Evolutionary conservation across 1,140 invertebrate species (phyloP).

Genomic region (Bactericera cockerelli): DNA sequence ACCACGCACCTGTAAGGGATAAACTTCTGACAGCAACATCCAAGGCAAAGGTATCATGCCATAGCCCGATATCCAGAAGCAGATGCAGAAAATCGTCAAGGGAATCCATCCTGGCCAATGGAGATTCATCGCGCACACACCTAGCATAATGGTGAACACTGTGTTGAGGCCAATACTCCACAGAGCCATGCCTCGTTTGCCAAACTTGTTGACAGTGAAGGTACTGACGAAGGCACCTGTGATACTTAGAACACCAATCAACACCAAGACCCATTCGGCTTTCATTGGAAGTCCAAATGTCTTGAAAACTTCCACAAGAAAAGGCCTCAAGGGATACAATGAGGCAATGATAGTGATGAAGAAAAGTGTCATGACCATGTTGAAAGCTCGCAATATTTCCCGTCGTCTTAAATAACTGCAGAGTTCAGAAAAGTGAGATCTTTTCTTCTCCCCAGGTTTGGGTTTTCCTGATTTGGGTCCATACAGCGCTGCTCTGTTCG

Average conservation of each 20-base stretch:
- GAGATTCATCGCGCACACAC: slow-evolving; percentile 2
- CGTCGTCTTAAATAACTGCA: background rate
- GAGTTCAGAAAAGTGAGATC: too few relatives aligned
- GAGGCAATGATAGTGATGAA: slow-evolving; percentile 34
- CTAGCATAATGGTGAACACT: background rate
- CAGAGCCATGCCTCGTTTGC: slow-evolving; percentile 9
- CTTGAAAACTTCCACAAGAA: slow-evolving; percentile 35
- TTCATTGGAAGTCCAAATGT: slow-evolving; percentile 32
- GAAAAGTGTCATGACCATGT: slow-evolving; percentile 27
- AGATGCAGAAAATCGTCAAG: background rate
- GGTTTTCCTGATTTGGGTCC: background rate
- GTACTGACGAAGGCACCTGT: slow-evolving; percentile 1
- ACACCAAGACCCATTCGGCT: background rate
- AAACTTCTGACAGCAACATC: background rate
- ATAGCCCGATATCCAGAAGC: background rate
- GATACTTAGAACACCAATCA: background rate
- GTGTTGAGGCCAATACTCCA: background rate
- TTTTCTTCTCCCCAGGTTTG: too few relatives aligned
- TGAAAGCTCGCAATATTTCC: background rate
- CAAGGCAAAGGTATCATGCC: background rate
- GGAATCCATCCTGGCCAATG: too few relatives aligned
- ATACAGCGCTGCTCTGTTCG: slow-evolving; percentile 10
- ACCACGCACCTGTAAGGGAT: background rate
- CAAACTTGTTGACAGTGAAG: background rate
- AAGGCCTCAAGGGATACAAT: slow-evolving; percentile 38